Base-by-base conservation (phyloP, 2,797 vertebrate species). In the Meriones psammophilus region DNA sequence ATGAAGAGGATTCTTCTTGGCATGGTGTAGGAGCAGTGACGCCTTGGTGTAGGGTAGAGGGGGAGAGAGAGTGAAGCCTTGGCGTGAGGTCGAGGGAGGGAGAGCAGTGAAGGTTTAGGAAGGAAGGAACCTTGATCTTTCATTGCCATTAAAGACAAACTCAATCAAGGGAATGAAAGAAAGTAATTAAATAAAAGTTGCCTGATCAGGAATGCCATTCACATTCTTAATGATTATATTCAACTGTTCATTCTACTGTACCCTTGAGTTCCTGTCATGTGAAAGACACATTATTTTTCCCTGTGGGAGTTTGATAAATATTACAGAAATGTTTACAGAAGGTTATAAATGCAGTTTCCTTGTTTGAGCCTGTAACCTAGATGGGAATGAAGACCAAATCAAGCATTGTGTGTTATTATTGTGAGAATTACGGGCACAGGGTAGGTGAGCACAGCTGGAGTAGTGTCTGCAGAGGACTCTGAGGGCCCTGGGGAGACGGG, bases 231-330 rank as follows among this genome's bases (percentile, higher is more conserved):
- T 79, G 13, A 74, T 71, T 85, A 50, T 73, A 60, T 84, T 54
- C 50, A 85, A 30, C 87, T n/a, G 26, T 18, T 50, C 71, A 64
- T 50, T 64, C n/a, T 13, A 80, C 30, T 0, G 69, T 81, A 73
- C 64, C 89, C 87, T 50, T 83, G 80, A 89, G 17, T 36, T 56
- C 12, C 14, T 58, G 13, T 24, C 76, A n/a, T 69, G 18, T 96
- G 83, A 91, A 94, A 56, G 30, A 56, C 14, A 56, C 12, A 46
- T 68, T 86, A 93, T 95, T 64, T 77, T 66, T 58, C n/a, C 42
- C 54, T 26, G 14, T 7, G 0, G 46, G 4, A 56, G 79, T 81
- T 5, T 91, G 56, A 14, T n/a, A 69, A 58, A 30, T 60, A 50
- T 13, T 86, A 4, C 79, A 85, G 2, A 88, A 30, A 80, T 28